Percentiles rank a stretch among this genome's conserved stretches.
phyloP scores from a whole-genome alignment of 2,113 vertebrate species.

The Ramphastos sulfuratus region DNA sequence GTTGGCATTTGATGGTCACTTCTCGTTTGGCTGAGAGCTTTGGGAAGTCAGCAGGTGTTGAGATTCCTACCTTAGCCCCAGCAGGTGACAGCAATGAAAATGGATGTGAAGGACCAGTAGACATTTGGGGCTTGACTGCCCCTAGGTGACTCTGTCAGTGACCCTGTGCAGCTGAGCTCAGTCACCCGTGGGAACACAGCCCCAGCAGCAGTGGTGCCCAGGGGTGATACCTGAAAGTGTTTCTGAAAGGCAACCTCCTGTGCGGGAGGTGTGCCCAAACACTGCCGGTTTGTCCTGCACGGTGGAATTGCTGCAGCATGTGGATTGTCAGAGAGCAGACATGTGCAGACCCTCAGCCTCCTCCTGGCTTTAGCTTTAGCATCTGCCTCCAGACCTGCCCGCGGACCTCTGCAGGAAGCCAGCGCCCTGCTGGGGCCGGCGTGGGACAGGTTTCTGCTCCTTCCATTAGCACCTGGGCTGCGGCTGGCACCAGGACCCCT shows the following conservation, averaged over 20 bases:
- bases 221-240: not conserved
- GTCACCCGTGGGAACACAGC: not conserved
- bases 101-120: not conserved
- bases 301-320: not conserved
- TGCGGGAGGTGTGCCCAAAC: fast-evolving
- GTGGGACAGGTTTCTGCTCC: not conserved
- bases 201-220: not conserved
- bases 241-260: not conserved
- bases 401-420: not conserved
- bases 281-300: not conserved
- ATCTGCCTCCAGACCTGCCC: not conserved
- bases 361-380: not conserved
- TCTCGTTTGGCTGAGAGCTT: not conserved
- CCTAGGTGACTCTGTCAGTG: not conserved
- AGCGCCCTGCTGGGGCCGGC: not conserved
- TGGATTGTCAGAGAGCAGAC: not conserved
- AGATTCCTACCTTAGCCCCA: not conserved
- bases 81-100: not conserved
- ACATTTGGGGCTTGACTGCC: not conserved
- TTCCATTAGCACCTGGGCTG: not conserved
- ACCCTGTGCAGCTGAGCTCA: not conserved
- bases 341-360: not conserved
- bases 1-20: not conserved
- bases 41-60: not conserved
- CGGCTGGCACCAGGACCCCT: fast-evolving